Evolutionary conservation across 2,797 vertebrate species (phyloP).

Genomic region (Etheostoma nigrum): DNA sequence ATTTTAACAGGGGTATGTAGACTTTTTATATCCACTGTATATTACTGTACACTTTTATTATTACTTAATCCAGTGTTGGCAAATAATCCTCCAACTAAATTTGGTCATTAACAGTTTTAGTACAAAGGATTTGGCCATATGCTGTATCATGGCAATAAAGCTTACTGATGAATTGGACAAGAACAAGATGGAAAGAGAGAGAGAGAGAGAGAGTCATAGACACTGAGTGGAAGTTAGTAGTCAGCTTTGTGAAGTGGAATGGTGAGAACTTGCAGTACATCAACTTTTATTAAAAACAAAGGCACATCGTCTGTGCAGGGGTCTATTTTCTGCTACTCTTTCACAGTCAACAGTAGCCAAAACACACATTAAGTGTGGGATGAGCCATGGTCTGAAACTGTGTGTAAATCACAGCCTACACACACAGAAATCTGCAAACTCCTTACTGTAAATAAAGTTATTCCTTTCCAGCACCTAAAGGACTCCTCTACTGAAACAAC

Average conservation of each 20-base stretch:
- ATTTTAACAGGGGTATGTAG: too few species aligned
- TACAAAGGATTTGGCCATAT: conserved; percentile 1
- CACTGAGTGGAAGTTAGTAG: conserved; percentile 21
- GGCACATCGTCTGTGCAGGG: conserved; percentile 19
- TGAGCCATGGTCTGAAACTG: conserved; percentile 35
- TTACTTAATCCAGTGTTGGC: neutral
- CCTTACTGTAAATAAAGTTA: conserved; percentile 44
- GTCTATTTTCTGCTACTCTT: conserved; percentile 39
- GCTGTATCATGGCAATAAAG: neutral
- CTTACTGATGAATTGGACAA: neutral
- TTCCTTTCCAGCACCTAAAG: conserved; percentile 35
- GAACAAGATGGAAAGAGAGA: neutral
- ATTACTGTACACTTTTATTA: neutral
- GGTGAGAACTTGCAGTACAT: conserved; percentile 40
- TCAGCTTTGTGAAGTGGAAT: conserved; percentile 37
- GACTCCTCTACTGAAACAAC: conserved; percentile 23
- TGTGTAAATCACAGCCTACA: conserved; percentile 47
- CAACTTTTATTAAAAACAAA: conserved; percentile 58
- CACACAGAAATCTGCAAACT: conserved; percentile 47
- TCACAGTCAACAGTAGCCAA: conserved; percentile 51
- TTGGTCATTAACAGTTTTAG: neutral
- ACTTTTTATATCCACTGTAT: neutral
- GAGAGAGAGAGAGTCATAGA: conserved; percentile 13
- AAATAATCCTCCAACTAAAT: neutral
- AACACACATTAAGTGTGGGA: conserved; percentile 47